phyloP scores from a whole-genome alignment of 2,113 vertebrate species.

The Mystacornis crossleyi region DNA sequence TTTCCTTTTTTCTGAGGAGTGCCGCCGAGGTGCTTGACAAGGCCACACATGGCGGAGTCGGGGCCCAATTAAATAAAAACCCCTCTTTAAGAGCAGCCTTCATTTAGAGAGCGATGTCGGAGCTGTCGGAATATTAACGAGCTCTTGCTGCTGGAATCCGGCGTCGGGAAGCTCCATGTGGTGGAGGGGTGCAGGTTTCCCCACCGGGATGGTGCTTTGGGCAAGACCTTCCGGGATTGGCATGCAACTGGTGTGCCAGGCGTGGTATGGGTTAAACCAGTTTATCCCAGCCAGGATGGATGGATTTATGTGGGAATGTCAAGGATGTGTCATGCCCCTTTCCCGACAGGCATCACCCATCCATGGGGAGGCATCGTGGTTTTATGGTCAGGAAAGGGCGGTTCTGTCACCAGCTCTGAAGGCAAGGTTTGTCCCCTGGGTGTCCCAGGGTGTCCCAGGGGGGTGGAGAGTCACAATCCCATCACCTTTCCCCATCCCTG shows the following conservation, averaged over 20 bases:
- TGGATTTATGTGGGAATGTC: neutral
- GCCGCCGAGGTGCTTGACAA: neutral
- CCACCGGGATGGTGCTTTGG: neutral
- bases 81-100: conserved; percentile 19
- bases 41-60: neutral
- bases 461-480: neutral
- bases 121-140: conserved; percentile 65
- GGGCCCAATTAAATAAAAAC: conserved; percentile 53
- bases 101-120: neutral
- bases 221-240: neutral
- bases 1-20: neutral
- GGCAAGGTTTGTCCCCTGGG: neutral
- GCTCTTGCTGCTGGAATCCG: neutral
- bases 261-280: neutral
- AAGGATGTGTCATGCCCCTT: fast-evolving
- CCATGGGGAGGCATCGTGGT: neutral
- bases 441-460: neutral
- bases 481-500: neutral
- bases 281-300: neutral
- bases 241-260: neutral
- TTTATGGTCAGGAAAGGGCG: neutral
- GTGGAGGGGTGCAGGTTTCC: neutral
- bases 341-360: neutral
- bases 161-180: fast-evolving
- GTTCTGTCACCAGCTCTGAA: neutral